These are phyloP conservation scores for Egretta garzetta DNA, from an alignment of 2,113 vertebrate genomes.

Conservation along the genomic window DNA sequence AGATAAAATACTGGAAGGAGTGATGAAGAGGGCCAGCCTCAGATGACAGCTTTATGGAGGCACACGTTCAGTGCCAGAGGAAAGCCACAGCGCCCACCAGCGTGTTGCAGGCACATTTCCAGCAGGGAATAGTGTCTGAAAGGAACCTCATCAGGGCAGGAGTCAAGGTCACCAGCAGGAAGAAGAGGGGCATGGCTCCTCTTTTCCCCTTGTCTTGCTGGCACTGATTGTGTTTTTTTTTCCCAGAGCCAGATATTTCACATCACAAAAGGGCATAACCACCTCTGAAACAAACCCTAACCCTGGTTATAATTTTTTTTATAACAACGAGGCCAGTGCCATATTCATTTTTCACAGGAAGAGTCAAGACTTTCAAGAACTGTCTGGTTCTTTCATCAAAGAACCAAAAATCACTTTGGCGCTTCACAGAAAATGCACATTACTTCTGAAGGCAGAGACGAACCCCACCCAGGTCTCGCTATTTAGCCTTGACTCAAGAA, in stretches of 20 bases:
- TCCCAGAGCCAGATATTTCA: background rate
- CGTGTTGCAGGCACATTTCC: background rate
- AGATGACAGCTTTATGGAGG: background rate
- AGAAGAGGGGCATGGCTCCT: background rate
- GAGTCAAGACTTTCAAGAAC: background rate
- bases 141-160: background rate
- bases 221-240: background rate
- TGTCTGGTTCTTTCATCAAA: background rate
- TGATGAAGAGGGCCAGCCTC: background rate
- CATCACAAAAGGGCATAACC: background rate
- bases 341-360: background rate
- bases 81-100: background rate
- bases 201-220: background rate
- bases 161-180: background rate
- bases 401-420: background rate
- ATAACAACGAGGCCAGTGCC: background rate
- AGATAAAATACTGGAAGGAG: background rate
- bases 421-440: background rate
- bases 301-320: background rate
- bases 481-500: slow-evolving; percentile 14
- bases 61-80: rapidly evolving
- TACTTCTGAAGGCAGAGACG: background rate
- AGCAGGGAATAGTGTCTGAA: background rate
- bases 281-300: background rate
- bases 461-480: slow-evolving; percentile 1